Evolutionary conservation across 1,140 invertebrate species (phyloP).

Genomic region (Chelonus insularis): DNA sequence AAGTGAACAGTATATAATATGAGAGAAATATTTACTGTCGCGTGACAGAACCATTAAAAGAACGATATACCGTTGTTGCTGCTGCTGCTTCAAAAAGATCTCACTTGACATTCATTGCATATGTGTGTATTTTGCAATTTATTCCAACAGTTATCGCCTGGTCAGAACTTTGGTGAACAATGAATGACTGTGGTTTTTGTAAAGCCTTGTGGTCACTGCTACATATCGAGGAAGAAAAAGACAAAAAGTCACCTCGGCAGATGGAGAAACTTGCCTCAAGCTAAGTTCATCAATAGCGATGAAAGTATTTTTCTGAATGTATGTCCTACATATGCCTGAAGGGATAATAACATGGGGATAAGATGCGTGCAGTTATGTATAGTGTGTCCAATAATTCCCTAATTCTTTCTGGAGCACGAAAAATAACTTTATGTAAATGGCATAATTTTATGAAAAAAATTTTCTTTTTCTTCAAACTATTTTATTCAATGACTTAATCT

Average conservation of each 20-base stretch:
- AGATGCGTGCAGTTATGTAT: conserved; percentile 44
- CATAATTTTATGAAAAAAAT: conserved; percentile 28
- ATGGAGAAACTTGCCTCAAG: conserved; percentile 49
- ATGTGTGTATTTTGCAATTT: too few relatives aligned
- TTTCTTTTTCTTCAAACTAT: too few relatives aligned
- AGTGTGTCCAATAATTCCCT: neutral
- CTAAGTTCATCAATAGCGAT: conserved; percentile 39
- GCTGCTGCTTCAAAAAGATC: too few relatives aligned
- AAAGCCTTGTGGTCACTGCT: neutral
- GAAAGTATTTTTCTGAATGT: conserved; percentile 49
- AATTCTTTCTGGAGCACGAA: neutral
- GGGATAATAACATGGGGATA: conserved; percentile 51
- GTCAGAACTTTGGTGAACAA: too few relatives aligned
- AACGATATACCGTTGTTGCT: too few relatives aligned
- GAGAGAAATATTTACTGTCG: too few relatives aligned
- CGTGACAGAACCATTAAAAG: too few relatives aligned
- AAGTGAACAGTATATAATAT: too few relatives aligned
- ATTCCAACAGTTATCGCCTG: too few relatives aligned
- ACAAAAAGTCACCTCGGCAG: conserved; percentile 39
- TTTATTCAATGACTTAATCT: too few relatives aligned
- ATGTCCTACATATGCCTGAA: conserved; percentile 55
- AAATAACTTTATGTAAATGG: neutral
- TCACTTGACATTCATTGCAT: too few relatives aligned
- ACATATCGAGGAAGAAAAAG: neutral
- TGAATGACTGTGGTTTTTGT: neutral